Base-by-base conservation (phyloP, 2,888 invertebrate species). In the Pycnomerus fuliginosus region DNA sequence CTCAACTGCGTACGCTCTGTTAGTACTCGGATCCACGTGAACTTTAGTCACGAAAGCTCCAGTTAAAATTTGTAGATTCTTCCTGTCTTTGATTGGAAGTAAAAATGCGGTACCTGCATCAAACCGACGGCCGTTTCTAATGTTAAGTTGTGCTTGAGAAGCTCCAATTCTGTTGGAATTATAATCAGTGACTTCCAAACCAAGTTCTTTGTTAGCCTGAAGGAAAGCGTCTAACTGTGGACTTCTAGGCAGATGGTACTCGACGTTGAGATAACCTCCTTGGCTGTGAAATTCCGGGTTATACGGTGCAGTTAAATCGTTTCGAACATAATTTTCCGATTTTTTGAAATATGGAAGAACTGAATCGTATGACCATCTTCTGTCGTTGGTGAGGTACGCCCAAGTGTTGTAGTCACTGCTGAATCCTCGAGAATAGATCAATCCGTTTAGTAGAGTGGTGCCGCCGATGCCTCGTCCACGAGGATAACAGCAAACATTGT, bases 51-150 rank as follows among this genome's bases (percentile, higher is more conserved):
- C 89, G 43, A 79, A 82, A 3, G 87, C 81, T 51, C 76, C 74
- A 66, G 84, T 83, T 0, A 85, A 80, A 1, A 90, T 75, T 64
- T 82, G 79, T 8, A 90, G 74, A 62, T 90, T 90, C 3, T 62
- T 56, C 15, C 87, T 75, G 4, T 74, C 63, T 8, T 79, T 71
- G 3, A 83, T 76, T 0, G 89, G 86, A 52, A 79, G 76, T 8
- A 90, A 71, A 67, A 87, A 90, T 0, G 88, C 88, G 62, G 85
- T 86, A 2, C 82, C 80, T 0, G 85, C 80, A 62, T 88, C 89
- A 53, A 87, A 85, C 41, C 90, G 75, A 42, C 83, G 76, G 0
- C 90, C 90, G 32, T 78, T 74, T 29, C 82, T 74, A 55, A 84
- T 75, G 30, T 82, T 86, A 0, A 82, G 82, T 62, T 86, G 87